Evolutionary conservation across 2,113 vertebrate species (phyloP).

Genomic region (Alexandromys fortis): DNA sequence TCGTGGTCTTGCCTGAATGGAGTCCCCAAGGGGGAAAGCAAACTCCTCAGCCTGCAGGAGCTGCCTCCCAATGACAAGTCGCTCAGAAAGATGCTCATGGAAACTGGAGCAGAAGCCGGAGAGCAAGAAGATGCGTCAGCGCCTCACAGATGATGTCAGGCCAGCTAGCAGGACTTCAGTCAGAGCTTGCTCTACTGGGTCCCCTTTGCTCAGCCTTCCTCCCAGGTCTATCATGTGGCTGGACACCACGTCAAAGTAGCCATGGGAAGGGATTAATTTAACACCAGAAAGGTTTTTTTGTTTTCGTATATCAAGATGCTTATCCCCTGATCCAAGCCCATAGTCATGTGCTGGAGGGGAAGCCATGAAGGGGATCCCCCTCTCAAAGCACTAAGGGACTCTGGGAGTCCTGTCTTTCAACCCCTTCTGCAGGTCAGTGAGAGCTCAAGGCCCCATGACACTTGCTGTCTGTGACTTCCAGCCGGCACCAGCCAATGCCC

Average conservation of each 20-base stretch:
- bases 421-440: background rate
- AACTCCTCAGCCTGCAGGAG: background rate
- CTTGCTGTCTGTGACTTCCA: background rate
- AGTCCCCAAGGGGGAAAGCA: background rate
- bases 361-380: too few relatives aligned
- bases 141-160: background rate
- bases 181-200: background rate
- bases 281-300: background rate
- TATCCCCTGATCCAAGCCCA: background rate
- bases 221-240: background rate
- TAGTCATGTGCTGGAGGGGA: background rate
- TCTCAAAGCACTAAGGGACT: background rate
- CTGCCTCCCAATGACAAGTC: background rate
- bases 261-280: background rate
- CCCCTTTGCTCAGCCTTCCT: background rate
- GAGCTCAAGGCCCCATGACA: background rate
- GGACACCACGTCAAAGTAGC: background rate
- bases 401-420: background rate
- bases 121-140: background rate
- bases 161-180: too few relatives aligned
- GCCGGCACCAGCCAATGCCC: fast-evolving
- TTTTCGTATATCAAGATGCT: background rate
- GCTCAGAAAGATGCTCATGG: background rate
- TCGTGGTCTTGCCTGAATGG: background rate
- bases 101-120: background rate